These are phyloP conservation scores for Sebastes kiyomatsui DNA, from an alignment of 2,797 vertebrate species.

Conservation along the genomic window DNA sequence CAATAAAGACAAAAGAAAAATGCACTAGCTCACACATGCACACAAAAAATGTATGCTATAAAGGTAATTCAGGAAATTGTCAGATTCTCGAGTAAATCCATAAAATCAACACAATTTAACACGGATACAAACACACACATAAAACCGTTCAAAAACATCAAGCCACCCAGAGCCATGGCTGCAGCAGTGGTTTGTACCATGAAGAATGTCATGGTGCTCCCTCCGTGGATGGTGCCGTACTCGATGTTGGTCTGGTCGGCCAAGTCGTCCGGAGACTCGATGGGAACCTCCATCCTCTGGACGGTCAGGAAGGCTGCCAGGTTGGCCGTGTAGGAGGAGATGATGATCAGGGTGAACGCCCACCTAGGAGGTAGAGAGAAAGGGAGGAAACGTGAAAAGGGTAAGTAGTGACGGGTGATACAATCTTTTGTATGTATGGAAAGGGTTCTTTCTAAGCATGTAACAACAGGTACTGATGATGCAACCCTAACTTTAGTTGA, in stretches of 20 bases:
- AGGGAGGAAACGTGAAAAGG: background rate
- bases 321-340: slow-evolving; percentile 97
- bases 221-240: slow-evolving; percentile 94
- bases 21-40: slow-evolving; percentile 20
- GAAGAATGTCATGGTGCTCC: slow-evolving; percentile 97
- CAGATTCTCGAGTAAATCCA: background rate
- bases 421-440: background rate
- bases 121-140: background rate
- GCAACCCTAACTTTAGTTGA: background rate
- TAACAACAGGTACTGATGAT: background rate
- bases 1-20: slow-evolving; percentile 8
- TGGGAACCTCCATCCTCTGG: slow-evolving; percentile 95
- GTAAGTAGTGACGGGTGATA: background rate
- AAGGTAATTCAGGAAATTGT: slow-evolving; percentile 1
- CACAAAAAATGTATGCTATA: background rate
- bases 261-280: slow-evolving; percentile 93
- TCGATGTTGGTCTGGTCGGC: slow-evolving; percentile 96
- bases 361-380: slow-evolving; percentile 77
- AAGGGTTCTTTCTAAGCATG: no score
- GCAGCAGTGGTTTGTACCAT: slow-evolving; percentile 79
- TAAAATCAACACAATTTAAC: slow-evolving; percentile 10
- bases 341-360: slow-evolving; percentile 97
- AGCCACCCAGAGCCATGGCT: background rate
- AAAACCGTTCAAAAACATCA: background rate
- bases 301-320: slow-evolving; percentile 95